Percentiles rank a stretch among this genome's conserved stretches.
phyloP scores from a whole-genome alignment of 2,797 vertebrate species.

The Phataginus tricuspis region DNA sequence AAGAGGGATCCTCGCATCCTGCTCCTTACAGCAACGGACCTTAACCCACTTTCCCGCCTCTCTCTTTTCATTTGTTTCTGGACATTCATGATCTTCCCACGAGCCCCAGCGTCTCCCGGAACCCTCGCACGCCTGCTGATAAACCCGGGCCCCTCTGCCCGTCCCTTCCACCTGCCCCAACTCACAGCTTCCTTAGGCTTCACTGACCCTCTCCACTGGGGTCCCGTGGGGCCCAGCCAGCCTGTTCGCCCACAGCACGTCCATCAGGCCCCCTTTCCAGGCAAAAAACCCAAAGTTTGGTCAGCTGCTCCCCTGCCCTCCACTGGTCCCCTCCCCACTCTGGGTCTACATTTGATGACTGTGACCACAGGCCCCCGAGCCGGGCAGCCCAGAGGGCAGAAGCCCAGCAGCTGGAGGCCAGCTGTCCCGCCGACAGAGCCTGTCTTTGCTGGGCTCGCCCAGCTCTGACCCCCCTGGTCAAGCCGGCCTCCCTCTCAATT shows the following conservation, averaged over 20 bases:
- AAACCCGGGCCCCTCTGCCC: fast-evolving
- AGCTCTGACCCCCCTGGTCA: background rate
- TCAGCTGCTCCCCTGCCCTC: background rate
- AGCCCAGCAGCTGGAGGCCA: background rate
- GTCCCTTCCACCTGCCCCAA: background rate
- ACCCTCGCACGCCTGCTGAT: background rate
- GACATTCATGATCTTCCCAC: fast-evolving
- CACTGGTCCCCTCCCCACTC: too few species aligned
- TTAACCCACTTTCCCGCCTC: background rate
- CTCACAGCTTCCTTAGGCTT: background rate
- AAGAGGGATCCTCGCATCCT: fast-evolving
- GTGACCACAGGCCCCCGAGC: too few species aligned
- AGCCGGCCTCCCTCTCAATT: too few species aligned
- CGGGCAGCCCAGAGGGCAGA: background rate
- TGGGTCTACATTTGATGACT: background rate
- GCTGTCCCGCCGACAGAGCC: fast-evolving
- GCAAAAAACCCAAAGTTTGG: fast-evolving
- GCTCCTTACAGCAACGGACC: fast-evolving
- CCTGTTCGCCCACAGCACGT: background rate
- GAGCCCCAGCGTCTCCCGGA: background rate
- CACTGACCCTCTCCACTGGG: fast-evolving
- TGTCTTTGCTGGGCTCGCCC: background rate
- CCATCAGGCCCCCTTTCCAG: background rate
- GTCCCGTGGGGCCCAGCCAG: background rate
- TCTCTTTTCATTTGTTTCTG: background rate